Evolutionary conservation across 2,113 vertebrate genomes (phyloP).

Genomic region (Ivindomyrus marchei): DNA sequence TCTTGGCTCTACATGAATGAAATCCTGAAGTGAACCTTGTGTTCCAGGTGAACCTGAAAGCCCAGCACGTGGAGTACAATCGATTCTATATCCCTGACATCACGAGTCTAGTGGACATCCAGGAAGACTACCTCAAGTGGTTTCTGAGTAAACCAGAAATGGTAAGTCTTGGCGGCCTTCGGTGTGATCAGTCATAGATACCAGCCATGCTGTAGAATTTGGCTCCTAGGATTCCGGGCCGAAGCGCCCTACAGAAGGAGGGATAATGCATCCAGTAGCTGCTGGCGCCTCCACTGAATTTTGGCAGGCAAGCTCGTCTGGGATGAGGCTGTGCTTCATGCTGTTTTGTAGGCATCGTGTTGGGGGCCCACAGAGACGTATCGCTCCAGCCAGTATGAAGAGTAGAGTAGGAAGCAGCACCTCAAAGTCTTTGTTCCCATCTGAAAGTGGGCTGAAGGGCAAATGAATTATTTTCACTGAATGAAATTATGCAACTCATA

Average conservation of each 20-base stretch:
- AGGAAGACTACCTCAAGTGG: conserved; percentile 98
- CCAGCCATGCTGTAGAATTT: background rate
- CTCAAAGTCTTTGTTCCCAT: background rate
- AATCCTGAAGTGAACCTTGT: conserved; percentile 6
- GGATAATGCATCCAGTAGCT: background rate
- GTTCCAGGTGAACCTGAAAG: conserved; percentile 84
- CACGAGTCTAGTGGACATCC: conserved; percentile 88
- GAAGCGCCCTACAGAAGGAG: background rate
- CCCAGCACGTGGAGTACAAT: conserved; percentile 83
- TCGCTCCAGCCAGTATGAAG: background rate
- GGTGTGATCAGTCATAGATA: conserved; percentile 11
- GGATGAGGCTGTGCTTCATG: background rate
- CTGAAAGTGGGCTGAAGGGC: background rate
- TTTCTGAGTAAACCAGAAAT: conserved; percentile 88
- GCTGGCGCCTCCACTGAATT: background rate
- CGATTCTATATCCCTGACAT: conserved; percentile 92
- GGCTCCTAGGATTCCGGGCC: background rate
- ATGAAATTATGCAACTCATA: background rate
- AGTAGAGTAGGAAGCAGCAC: background rate
- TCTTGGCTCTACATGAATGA: background rate
- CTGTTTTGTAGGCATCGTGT: background rate
- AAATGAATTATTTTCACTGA: background rate
- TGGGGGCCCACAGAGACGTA: background rate
- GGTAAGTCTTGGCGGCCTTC: conserved; percentile 59
- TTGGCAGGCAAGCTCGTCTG: background rate